phyloP scores from a whole-genome alignment of 2,888 invertebrate species.

The Rotaria macrura region DNA sequence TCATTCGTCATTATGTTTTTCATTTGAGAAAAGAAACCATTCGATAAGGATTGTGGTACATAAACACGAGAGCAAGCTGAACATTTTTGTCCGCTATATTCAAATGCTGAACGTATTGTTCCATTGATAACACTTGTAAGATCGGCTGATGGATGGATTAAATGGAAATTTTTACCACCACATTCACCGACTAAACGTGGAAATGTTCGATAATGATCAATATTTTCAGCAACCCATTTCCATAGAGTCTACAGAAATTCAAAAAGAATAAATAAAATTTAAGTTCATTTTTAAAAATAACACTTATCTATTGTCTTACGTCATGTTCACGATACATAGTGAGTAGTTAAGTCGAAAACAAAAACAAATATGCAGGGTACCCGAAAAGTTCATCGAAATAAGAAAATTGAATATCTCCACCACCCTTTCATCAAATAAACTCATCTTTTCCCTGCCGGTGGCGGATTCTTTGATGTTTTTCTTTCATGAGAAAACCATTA shows the following conservation, averaged over 20 bases:
- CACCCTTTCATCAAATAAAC: too few species aligned
- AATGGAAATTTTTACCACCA: conserved; percentile 97
- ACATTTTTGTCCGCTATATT: conserved; percentile 89
- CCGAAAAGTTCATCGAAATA: too few species aligned
- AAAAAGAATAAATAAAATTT: too few species aligned
- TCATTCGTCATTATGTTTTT: conserved; percentile 42
- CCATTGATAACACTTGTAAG: conserved; percentile 66
- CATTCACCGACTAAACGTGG: conserved; percentile 85
- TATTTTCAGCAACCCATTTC: conserved; percentile 79
- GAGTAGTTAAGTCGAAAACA: too few species aligned
- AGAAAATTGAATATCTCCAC: too few species aligned
- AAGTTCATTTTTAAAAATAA: too few species aligned
- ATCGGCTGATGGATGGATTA: conserved; percentile 82
- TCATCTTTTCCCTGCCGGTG: too few species aligned
- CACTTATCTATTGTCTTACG: too few species aligned
- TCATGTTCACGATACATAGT: too few species aligned
- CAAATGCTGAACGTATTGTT: conserved; percentile 82
- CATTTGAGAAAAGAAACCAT: conserved; percentile 61
- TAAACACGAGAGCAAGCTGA: conserved; percentile 96
- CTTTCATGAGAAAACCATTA: too few species aligned
- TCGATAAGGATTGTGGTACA: conserved; percentile 68
- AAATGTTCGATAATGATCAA: conserved; percentile 72
- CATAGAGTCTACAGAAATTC: conserved; percentile 56
- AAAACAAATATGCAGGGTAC: too few species aligned
- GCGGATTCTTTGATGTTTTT: too few species aligned